Evolutionary conservation across 2,113 vertebrate species (phyloP), one percentile per base, ranked within the genome.

Genomic region (Collichthys lucidus): DNA sequence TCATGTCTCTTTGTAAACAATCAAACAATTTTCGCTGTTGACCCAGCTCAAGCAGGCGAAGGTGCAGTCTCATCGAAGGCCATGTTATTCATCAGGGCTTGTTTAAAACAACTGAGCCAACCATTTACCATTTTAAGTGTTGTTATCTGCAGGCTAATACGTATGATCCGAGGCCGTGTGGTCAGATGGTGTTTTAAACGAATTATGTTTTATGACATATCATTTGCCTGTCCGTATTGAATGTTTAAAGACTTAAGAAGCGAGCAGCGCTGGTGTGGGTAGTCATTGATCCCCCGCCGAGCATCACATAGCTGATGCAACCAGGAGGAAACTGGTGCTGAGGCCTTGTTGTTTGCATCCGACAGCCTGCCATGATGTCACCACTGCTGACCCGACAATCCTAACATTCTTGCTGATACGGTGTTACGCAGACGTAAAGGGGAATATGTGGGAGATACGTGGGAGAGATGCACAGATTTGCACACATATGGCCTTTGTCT

Each of bases 311-410:
- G 86, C 88, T 93, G 92, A 93, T 88, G 90, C 84, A 87, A 92
- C 88, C 71, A 68, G 69, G 79, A 90, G 85, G 66, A 92, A 92
- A 92, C 83, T 66, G 76, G 84, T 40, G 52, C 85, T 7, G 63
- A 82, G 78, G 81, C 79, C 83, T 69, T 74, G 77, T 78, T 82
- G 83, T 87, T 87, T 86, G 86, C 80, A 22, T 80, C 63, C 81
- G 63, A 90, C 80, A 52, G 86, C 63, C 73, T 89, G 82, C 83
- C 53, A 92, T 94, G 90, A 93, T 92, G 92, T 94, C 89, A 94
- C 89, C 76, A 16, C 80, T 91, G 91, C 91, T 92, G 92, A 93
- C 91, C 91, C 71, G 66, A 86, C 90, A 89, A 80, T 92, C 88
- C 87, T 88, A 65, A 81, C 92, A 93, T 94, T 94, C 88, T 81